Evolutionary conservation across 1,140 invertebrate species (phyloP).

Genomic region (Akabosia matsudoensis): DNA sequence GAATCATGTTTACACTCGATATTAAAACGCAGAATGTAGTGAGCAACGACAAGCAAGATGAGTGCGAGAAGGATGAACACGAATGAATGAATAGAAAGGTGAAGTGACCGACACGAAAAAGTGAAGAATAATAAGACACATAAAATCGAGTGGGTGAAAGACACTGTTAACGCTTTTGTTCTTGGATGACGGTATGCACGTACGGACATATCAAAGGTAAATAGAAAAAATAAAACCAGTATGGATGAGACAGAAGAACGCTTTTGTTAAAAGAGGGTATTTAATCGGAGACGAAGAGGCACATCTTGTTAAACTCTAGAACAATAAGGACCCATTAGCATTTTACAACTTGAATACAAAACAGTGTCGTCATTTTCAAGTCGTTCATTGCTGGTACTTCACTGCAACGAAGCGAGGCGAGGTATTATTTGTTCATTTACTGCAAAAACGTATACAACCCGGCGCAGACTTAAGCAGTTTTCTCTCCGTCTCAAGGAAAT

Average conservation of each 20-base stretch:
- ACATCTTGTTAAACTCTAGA: constrained; percentile 11
- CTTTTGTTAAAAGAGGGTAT: constrained; percentile 7
- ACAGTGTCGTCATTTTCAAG: background rate
- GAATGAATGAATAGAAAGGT: background rate
- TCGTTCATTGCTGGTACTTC: too few relatives aligned
- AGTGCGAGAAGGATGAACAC: too few relatives aligned
- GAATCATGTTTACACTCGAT: background rate
- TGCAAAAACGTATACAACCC: too few relatives aligned
- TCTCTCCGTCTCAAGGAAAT: too few relatives aligned
- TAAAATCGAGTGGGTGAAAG: constrained; percentile 2
- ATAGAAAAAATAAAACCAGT: background rate
- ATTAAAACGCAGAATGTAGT: too few relatives aligned
- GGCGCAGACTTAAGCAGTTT: too few relatives aligned
- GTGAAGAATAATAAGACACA: too few relatives aligned
- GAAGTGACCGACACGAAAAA: constrained; percentile 5
- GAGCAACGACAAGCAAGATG: too few relatives aligned
- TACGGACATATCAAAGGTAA: background rate
- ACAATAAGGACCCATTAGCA: constrained; percentile 22
- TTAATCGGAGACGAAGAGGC: too few relatives aligned
- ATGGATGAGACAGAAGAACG: background rate
- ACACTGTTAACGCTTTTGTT: background rate
- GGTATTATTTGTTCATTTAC: too few relatives aligned
- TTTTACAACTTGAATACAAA: constrained; percentile 19
- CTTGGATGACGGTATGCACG: background rate
- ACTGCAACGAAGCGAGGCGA: too few relatives aligned